Conservation (phyloP, 2,113 vertebrate species). For the Atrichornis clamosus region DNA sequence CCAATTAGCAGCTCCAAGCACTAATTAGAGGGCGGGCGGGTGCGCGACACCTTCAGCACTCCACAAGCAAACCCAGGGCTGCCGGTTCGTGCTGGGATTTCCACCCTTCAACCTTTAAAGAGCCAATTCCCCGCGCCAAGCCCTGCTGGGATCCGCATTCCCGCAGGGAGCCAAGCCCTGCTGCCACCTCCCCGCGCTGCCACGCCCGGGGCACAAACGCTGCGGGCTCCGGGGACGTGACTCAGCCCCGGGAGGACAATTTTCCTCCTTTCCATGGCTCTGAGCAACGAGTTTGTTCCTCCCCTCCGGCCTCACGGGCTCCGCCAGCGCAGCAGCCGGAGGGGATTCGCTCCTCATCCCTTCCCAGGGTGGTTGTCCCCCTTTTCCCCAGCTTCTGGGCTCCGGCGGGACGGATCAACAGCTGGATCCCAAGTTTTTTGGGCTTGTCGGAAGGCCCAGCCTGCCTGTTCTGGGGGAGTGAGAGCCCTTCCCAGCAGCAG, state of each 20-base stretch:
- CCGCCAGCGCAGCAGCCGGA: background rate
- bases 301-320: background rate
- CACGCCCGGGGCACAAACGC: constrained; percentile 42
- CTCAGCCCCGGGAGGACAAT: background rate
- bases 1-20: accelerated
- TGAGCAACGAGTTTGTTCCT: constrained; percentile 1
- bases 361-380: accelerated
- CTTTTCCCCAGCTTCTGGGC: background rate
- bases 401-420: background rate
- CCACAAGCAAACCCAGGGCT: background rate
- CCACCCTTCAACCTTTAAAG: background rate
- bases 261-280: background rate
- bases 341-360: background rate
- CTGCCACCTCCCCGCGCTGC: background rate
- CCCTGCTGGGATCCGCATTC: accelerated
- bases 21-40: accelerated
- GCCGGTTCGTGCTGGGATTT: accelerated
- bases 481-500: no score
- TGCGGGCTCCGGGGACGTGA: background rate
- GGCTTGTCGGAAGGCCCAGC: background rate
- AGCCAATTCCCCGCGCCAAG: background rate
- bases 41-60: accelerated
- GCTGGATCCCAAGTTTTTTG: accelerated
- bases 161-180: background rate
- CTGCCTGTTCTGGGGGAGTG: accelerated